Percentiles rank a stretch among this genome's conserved stretches.
Conservation (phyloP, 1,140 invertebrate genomes). For the Hylaeus anthracinus region DNA sequence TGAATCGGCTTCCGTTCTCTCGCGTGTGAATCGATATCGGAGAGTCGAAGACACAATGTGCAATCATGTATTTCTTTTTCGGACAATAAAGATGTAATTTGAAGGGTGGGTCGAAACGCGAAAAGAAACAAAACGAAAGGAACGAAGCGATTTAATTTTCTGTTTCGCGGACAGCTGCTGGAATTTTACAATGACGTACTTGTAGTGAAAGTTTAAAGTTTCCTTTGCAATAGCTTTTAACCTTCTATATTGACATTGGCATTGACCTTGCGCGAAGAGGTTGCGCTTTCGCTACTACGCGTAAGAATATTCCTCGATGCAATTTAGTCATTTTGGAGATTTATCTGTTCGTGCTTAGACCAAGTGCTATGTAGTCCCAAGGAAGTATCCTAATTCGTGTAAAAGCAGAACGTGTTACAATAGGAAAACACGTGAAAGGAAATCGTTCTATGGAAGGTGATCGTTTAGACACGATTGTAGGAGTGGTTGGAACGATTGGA, state of each 20-base stretch:
- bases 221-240: slow-evolving; percentile 21
- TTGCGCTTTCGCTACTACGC: neutral
- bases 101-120: neutral
- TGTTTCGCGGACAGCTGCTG: too few species aligned
- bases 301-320: neutral
- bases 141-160: too few species aligned
- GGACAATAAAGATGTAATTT: neutral
- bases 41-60: neutral
- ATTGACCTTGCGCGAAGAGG: slow-evolving; percentile 38
- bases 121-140: neutral
- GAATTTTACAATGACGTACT: neutral
- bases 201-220: slow-evolving; percentile 7
- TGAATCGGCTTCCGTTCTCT: slow-evolving; percentile 10
- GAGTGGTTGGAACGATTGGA: neutral
- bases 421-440: neutral
- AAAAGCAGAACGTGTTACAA: neutral
- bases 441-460: neutral
- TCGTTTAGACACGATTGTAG: too few species aligned
- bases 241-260: slow-evolving; percentile 43
- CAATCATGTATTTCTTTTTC: neutral
- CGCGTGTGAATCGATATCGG: slow-evolving; percentile 25
- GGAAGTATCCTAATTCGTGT: too few species aligned
- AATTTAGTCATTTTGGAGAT: neutral
- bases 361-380: neutral
- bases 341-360: neutral